Percentiles rank a stretch among this genome's conserved stretches.
Evolutionary conservation across 2,113 vertebrate genomes (phyloP).

Genomic region (Pontoporia blainvillei): DNA sequence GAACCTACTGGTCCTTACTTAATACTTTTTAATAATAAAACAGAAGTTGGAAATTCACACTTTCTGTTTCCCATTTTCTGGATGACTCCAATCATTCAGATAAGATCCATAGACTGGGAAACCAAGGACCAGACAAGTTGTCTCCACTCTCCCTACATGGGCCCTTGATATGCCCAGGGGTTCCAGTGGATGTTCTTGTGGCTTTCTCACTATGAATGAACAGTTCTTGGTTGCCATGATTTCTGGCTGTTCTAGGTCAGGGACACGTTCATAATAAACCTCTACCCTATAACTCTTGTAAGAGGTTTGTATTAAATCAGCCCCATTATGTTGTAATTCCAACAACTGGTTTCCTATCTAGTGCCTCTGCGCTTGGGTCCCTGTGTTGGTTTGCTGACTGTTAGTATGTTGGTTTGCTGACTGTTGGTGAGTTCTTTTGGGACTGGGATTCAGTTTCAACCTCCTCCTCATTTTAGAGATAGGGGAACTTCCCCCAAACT

Average conservation of each 20-base stretch:
- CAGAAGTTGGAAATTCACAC: background rate
- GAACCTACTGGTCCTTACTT: background rate
- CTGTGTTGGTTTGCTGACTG: background rate
- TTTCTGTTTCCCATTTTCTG: background rate
- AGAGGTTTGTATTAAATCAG: background rate
- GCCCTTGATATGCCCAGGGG: background rate
- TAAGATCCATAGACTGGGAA: background rate
- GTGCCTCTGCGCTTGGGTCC: background rate
- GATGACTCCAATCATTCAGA: background rate
- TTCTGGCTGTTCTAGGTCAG: background rate
- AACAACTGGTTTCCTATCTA: background rate
- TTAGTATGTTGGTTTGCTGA: background rate
- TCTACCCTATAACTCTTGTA: background rate
- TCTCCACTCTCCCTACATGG: background rate
- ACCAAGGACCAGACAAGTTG: background rate
- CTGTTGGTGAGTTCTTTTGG: too few relatives aligned
- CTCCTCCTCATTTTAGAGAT: background rate
- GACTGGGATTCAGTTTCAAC: background rate
- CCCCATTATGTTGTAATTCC: background rate
- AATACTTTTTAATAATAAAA: background rate
- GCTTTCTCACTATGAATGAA: background rate
- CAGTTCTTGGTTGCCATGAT: background rate
- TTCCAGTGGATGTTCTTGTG: background rate
- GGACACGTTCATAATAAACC: background rate
- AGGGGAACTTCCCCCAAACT: background rate